Evolutionary conservation across 2,113 vertebrate species (phyloP).

Genomic region (Amphiprion ocellaris): DNA sequence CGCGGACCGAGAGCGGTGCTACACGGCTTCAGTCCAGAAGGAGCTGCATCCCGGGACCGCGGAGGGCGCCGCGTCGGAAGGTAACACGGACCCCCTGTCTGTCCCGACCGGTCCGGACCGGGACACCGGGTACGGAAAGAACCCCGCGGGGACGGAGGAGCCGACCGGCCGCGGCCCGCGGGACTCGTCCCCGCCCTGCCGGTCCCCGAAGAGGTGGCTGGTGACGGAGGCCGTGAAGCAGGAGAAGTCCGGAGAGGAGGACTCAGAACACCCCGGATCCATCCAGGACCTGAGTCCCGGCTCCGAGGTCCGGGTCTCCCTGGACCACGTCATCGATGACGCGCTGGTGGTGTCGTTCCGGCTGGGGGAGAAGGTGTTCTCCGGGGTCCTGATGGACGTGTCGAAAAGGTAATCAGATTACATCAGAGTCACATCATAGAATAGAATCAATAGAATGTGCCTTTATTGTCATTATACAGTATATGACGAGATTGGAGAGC

Average conservation of each 20-base stretch:
- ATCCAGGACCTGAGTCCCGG: conserved; percentile 87
- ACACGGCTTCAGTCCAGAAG: conserved; percentile 22
- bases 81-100: conserved; percentile 31
- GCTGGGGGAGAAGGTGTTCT: conserved; percentile 94
- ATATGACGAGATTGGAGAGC: too few species aligned
- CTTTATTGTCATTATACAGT: too few species aligned
- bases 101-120: conserved; percentile 29
- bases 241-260: conserved; percentile 2
- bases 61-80: conserved; percentile 59
- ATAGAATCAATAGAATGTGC: too few species aligned
- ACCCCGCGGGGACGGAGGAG: conserved; percentile 6
- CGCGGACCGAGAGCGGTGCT: conserved; percentile 41
- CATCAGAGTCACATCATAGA: too few species aligned
- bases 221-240: conserved; percentile 23
- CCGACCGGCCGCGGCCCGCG: not conserved
- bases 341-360: conserved; percentile 97
- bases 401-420: conserved; percentile 85
- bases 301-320: conserved; percentile 93
- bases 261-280: not conserved
- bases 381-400: conserved; percentile 97
- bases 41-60: conserved; percentile 50
- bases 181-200: conserved; percentile 49
- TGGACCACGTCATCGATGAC: conserved; percentile 98
- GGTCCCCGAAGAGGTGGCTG: conserved; percentile 44
- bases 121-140: conserved; percentile 27